phyloP scores from a whole-genome alignment of 1,140 invertebrate genomes.

The Ceratina australensis region DNA sequence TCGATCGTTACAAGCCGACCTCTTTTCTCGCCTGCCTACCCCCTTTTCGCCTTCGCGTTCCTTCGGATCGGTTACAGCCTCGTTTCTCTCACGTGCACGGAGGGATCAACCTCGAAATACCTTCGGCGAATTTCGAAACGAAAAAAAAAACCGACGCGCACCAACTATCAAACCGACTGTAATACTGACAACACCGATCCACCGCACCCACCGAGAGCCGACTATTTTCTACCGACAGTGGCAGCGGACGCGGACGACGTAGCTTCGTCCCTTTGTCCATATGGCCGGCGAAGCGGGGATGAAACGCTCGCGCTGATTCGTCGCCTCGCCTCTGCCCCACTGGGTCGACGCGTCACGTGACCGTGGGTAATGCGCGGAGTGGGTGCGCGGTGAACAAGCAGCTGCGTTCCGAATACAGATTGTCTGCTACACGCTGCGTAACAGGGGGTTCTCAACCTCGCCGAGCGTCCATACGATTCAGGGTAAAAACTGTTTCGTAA shows the following conservation, averaged over 20 bases:
- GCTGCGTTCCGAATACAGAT: conserved; percentile 65
- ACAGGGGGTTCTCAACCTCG: conserved; percentile 46
- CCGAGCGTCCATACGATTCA: background rate
- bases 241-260: conserved; percentile 53
- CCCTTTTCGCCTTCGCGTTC: too few relatives aligned
- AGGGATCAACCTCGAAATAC: conserved; percentile 19
- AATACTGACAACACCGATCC: conserved; percentile 4
- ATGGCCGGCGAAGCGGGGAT: conserved; percentile 34
- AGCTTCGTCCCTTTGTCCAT: conserved; percentile 74
- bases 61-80: too few relatives aligned
- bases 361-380: conserved; percentile 49
- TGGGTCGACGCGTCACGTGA: conserved; percentile 45
- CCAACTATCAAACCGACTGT: background rate
- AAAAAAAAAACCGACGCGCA: conserved; percentile 26
- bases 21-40: too few relatives aligned
- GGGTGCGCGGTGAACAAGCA: conserved; percentile 42
- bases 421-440: conserved; percentile 21
- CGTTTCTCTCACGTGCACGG: background rate
- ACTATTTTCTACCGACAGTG: conserved; percentile 72
- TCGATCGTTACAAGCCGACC: too few relatives aligned
- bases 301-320: background rate
- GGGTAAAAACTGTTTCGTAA: background rate
- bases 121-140: conserved; percentile 39
- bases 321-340: conserved; percentile 21
- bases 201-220: conserved; percentile 68